Evolutionary conservation across 2,113 vertebrate genomes (phyloP), one percentile per base, ranked within the genome.

Genomic region (Stomatorhinus ivindoensis): DNA sequence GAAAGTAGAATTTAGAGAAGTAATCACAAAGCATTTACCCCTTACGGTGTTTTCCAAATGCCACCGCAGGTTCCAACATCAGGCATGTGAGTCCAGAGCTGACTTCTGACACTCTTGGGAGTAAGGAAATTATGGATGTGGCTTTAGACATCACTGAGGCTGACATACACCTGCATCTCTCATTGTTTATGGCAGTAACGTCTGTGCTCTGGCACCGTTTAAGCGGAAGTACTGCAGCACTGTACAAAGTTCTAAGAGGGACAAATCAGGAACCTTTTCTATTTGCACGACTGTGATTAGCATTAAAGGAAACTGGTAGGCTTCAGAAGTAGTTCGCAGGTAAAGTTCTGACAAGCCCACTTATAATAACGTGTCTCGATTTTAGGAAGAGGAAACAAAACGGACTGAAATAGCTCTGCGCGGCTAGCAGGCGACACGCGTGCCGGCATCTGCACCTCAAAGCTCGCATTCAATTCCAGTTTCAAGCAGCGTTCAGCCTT

Each of bases 311-410:
- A 46, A 50, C 83, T 11, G 21, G 4, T 13, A 15, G 83, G n/a
- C 83, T 86, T 86, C 44, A 86, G 24, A 31, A 50, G 83, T 7
- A 50, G 24, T 48, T 48, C 1, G 42, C 83, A 48, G 44, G 44
- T 86, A 86, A 86, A 48, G 46, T 48, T 86, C 83, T 86, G 83
- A 86, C 83, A 86, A 86, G 83, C 83, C 44, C 83, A 50, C 24
- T 48, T 86, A 47, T 47, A 17, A 48, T 27, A 86, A 50, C 11
- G 31, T 5, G 0, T 80, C 73, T 80, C 17, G 31, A 53, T 87
- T 55, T 87, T 87, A 53, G n/a, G 82, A 86, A 86, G 83, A 4
- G 17, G 31, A 31, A 55, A 55, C 10, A 55, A 87, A 53, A 53
- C 24, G 15, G 24, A 35, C 55, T 87, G 85, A 80, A 80, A 80